Conservation (phyloP, 1,140 invertebrate genomes). For the Hyles vespertilio region DNA sequence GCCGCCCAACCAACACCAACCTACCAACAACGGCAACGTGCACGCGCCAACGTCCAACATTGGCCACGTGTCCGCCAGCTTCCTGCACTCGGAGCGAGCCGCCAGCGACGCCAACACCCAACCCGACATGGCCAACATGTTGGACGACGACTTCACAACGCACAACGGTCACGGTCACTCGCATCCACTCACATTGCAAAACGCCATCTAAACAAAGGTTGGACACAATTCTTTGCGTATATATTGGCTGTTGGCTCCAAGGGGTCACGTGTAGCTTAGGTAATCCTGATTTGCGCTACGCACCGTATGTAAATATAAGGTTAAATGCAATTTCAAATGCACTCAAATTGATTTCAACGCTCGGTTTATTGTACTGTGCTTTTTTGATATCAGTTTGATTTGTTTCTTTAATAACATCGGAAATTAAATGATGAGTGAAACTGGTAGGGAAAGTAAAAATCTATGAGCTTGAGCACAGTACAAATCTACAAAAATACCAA, state of each 20-base stretch:
- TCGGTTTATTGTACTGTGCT: too few species aligned
- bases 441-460: too few species aligned
- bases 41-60: slow-evolving; percentile 21
- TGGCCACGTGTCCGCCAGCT: slow-evolving; percentile 53
- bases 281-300: too few species aligned
- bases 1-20: slow-evolving; percentile 14
- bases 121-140: slow-evolving; percentile 23
- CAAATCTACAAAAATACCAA: too few species aligned
- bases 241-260: slow-evolving; percentile 50
- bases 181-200: slow-evolving; percentile 60
- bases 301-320: too few species aligned
- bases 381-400: too few species aligned
- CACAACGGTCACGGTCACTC: slow-evolving; percentile 55
- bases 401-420: too few species aligned
- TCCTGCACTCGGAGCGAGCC: slow-evolving; percentile 47
- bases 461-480: too few species aligned
- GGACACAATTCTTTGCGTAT: slow-evolving; percentile 30
- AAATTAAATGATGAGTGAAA: too few species aligned
- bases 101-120: slow-evolving; percentile 27
- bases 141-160: slow-evolving; percentile 55
- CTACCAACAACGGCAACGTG: slow-evolving; percentile 46
- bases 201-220: slow-evolving; percentile 53
- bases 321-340: too few species aligned
- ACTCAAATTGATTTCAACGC: too few species aligned
- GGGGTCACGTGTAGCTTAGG: too few species aligned